These are phyloP conservation scores for Stenodema calcarata DNA, from an alignment of 2,888 invertebrate species.

Conservation along the genomic window DNA sequence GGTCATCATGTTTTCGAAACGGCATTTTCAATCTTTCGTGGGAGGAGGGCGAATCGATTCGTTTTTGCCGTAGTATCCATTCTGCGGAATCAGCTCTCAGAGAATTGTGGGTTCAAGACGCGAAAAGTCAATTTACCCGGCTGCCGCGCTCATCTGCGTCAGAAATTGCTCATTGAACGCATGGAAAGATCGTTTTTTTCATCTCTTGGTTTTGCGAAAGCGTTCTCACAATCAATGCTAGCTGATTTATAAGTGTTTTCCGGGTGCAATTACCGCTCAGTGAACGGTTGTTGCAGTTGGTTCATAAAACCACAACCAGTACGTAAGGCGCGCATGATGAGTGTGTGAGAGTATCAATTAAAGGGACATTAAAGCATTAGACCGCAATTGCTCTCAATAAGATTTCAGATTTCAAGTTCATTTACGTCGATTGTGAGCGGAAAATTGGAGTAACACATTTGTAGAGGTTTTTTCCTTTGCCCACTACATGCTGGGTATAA, in stretches of 20 bases:
- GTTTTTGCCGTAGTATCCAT: neutral
- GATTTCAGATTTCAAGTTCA: too few species aligned
- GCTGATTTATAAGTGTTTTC: neutral
- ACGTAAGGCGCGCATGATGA: neutral
- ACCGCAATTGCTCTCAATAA: too few species aligned
- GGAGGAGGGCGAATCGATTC: neutral
- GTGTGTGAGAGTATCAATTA: too few species aligned
- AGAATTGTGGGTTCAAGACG: neutral
- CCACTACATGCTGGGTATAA: too few species aligned
- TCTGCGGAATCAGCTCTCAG: neutral
- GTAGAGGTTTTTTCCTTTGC: too few species aligned
- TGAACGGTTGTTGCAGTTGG: neutral
- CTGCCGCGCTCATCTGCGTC: neutral
- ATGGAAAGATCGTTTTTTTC: neutral
- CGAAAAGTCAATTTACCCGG: neutral
- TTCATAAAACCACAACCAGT: neutral
- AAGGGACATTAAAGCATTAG: too few species aligned
- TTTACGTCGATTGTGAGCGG: too few species aligned
- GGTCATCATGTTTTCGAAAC: neutral
- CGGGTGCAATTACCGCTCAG: neutral
- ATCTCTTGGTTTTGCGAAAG: neutral
- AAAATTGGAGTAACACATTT: too few species aligned
- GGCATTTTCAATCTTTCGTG: neutral
- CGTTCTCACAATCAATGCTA: neutral
- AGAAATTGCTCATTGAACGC: neutral